phyloP scores from a whole-genome alignment of 2,888 invertebrate species.

The Yponomeuta plumbellus region DNA sequence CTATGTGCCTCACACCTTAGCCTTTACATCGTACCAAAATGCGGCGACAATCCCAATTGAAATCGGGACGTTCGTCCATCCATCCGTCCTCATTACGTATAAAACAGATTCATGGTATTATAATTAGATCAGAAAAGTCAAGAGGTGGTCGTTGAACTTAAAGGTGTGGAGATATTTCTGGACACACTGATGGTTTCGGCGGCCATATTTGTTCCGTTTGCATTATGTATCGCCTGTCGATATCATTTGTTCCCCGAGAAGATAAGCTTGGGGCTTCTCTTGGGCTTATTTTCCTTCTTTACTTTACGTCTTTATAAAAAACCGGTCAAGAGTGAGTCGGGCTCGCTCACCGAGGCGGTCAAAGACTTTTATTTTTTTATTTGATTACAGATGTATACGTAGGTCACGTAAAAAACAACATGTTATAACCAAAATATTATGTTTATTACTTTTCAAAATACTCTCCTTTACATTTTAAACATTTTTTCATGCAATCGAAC shows the following conservation, averaged over 20 bases:
- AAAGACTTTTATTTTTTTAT: no score
- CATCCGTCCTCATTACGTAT: slow-evolving; percentile 17
- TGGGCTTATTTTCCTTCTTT: not conserved
- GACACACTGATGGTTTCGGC: slow-evolving; percentile 6
- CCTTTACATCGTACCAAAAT: not conserved
- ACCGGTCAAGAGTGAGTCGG: no score
- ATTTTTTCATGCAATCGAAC: no score
- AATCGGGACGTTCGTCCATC: slow-evolving; percentile 12
- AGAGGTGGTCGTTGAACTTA: slow-evolving; percentile 18
- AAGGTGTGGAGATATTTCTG: slow-evolving; percentile 16
- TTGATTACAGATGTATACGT: no score
- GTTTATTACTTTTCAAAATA: no score
- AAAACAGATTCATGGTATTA: slow-evolving; percentile 19
- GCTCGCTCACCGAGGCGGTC: no score
- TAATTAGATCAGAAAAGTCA: slow-evolving; percentile 21
- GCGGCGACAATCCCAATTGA: not conserved
- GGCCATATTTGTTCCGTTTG: slow-evolving; percentile 1
- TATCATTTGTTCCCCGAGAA: not conserved
- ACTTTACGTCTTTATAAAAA: not conserved
- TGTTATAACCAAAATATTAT: no score
- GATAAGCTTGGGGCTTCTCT: not conserved
- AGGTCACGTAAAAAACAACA: no score
- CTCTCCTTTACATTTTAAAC: no score
- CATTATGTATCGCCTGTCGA: not conserved
- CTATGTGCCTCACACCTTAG: not conserved